A percentile compares a stretch with the other conserved stretches of the same genome.
Evolutionary conservation across 1,140 invertebrate species (phyloP).

Genomic region (Ips typographus): DNA sequence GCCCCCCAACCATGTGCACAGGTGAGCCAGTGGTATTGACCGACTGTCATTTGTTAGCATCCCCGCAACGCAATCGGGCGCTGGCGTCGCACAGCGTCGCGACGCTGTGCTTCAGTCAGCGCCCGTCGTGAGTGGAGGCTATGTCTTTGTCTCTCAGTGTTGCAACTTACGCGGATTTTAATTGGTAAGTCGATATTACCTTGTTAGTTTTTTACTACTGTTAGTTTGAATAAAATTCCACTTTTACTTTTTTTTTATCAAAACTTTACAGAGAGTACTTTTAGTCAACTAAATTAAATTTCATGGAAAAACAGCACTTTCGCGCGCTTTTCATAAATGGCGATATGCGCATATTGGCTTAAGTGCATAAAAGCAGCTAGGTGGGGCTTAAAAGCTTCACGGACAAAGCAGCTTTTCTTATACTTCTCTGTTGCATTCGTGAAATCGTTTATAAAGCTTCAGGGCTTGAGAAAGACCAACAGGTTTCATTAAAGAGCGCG

Average conservation of each 20-base stretch:
- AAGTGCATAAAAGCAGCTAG: not conserved
- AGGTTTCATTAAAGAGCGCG: not conserved
- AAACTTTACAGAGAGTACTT: not conserved
- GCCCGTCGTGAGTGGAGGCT: slow-evolving; percentile 46
- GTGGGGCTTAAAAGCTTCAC: not conserved
- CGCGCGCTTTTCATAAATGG: not conserved
- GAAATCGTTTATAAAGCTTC: no score
- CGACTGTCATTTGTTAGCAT: slow-evolving; percentile 48
- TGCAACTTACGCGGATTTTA: slow-evolving; percentile 40
- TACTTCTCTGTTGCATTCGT: no score
- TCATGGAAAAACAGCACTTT: not conserved
- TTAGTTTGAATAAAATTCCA: no score
- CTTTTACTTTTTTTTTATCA: not conserved
- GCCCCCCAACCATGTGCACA: slow-evolving; percentile 34
- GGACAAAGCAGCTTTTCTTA: no score
- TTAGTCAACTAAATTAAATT: not conserved
- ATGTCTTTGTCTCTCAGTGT: slow-evolving; percentile 49
- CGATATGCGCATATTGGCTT: not conserved
- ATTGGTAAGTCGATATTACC: slow-evolving; percentile 47
- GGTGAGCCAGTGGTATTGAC: slow-evolving; percentile 48
- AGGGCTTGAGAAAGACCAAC: not conserved
- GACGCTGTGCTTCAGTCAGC: slow-evolving; percentile 49
- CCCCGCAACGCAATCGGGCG: slow-evolving; percentile 47
- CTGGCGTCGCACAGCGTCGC: slow-evolving; percentile 46
- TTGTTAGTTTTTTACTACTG: not conserved